Evolutionary conservation across 2,113 vertebrate genomes (phyloP), one percentile per base, ranked within the genome.

Genomic region (Lathamus discolor): DNA sequence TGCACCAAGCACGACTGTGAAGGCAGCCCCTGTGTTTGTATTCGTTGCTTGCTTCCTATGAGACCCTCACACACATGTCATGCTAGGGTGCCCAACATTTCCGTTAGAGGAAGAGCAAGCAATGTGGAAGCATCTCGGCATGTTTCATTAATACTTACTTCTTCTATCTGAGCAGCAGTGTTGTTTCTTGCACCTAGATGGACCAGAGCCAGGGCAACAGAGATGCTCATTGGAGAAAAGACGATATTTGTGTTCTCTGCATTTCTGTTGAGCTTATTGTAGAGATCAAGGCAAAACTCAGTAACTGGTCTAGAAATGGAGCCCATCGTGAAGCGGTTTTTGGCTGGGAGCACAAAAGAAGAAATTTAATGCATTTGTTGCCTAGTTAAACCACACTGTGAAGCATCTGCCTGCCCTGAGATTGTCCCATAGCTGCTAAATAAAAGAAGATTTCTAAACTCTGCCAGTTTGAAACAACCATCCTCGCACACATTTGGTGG

Each of bases 281-380:
- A 98, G 83, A 98, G 92, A 86, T 98, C 98, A n/a, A 98, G 96
- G 92, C 97, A 96, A 95, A 98, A 98, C 48, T 98, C 96, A 63
- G 61, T 96, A 84, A 98, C 90, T 25, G 97, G 63, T 84, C 82
- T 89, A 69, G 97, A 93, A 59, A 98, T 46, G 17, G 94, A 96
- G 6, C 91, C 91, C 97, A 97, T 98, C 33, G 6, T 77, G 92
- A 94, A 96, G 75, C 0, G 1, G 35, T 24, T 72, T 73, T 35
- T 43, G 25, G n/a, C 51, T 84, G 44, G 66, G 63, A 90, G 25
- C 48, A 74, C 52, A 75, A 85, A 90, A 70, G 46, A 61, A 76
- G 12, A 54, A 46, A 70, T 59, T 44, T 55, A 68, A 51, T 72
- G 35, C 31, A 43, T 20, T 86, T 70, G 10, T 82, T 78, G 51